phyloP scores from a whole-genome alignment of 2,113 vertebrate genomes.

The Promerops cafer region DNA sequence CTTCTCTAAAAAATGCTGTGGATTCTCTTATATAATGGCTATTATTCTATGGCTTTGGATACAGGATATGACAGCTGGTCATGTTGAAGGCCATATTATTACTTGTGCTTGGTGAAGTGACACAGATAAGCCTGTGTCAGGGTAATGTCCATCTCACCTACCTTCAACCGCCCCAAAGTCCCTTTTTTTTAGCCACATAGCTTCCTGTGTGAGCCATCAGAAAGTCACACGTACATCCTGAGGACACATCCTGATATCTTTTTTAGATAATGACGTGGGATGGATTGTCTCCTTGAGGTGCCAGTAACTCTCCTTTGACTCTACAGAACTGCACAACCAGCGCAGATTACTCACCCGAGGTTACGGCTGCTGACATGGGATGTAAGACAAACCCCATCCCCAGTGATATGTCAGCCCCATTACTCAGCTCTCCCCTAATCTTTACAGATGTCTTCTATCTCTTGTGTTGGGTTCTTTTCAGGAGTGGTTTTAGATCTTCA shows the following conservation, averaged over 20 bases:
- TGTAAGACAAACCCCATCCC: neutral
- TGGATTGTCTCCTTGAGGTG: neutral
- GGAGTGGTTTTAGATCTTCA: neutral
- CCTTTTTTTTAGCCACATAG: neutral
- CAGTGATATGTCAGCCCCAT: neutral
- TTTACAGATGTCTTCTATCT: neutral
- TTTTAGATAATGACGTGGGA: neutral
- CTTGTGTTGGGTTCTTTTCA: neutral
- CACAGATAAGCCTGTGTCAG: neutral
- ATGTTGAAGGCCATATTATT: neutral
- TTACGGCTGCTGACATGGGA: neutral
- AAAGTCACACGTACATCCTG: neutral
- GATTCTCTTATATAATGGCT: neutral
- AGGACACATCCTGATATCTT: neutral
- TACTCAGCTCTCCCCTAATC: neutral
- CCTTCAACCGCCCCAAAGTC: neutral
- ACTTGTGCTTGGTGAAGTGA: neutral
- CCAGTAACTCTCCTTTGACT: neutral
- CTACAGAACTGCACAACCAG: neutral
- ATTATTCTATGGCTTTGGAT: neutral
- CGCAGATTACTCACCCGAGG: rapidly evolving
- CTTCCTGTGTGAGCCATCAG: neutral
- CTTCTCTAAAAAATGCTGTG: neutral
- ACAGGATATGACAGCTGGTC: neutral
- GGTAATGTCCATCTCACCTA: neutral